phyloP scores from a whole-genome alignment of 2,888 invertebrate species.

The Melieria omissa region DNA sequence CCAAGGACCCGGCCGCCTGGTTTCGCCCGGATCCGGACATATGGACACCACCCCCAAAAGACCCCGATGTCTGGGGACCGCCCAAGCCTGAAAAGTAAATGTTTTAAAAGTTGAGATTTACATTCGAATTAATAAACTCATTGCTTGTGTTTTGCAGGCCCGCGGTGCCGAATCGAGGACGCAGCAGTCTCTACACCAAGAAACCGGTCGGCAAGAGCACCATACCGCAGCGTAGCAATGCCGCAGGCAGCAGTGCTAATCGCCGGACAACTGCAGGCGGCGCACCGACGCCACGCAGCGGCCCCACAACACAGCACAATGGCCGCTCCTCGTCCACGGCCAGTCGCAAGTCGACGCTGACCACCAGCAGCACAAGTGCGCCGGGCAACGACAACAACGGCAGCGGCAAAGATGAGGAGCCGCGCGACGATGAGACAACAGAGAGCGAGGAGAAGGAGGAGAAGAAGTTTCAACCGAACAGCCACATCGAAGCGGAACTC shows the following conservation, averaged over 20 bases:
- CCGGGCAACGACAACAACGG: slow-evolving; percentile 47
- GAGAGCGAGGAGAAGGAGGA: slow-evolving; percentile 86
- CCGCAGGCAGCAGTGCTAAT: slow-evolving; percentile 47
- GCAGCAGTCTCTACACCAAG: slow-evolving; percentile 49
- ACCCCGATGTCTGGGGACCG: slow-evolving; percentile 90
- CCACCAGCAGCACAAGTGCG: slow-evolving; percentile 21
- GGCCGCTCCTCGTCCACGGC: slow-evolving; percentile 40
- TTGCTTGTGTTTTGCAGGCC: slow-evolving; percentile 47
- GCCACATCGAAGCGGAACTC: slow-evolving; percentile 86
- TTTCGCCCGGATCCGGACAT: slow-evolving; percentile 81
- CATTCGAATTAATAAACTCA: neutral
- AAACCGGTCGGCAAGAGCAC: slow-evolving; percentile 56
- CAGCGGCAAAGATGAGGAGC: slow-evolving; percentile 72
- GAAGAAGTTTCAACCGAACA: slow-evolving; percentile 84
- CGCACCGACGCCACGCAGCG: slow-evolving; percentile 42
- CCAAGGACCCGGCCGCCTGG: slow-evolving; percentile 68
- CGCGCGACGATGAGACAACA: slow-evolving; percentile 70
- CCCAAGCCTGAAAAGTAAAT: slow-evolving; percentile 82
- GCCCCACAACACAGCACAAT: slow-evolving; percentile 39
- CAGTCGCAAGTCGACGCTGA: slow-evolving; percentile 44
- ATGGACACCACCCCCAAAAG: slow-evolving; percentile 77
- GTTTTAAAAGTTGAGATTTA: neutral
- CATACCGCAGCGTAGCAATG: slow-evolving; percentile 57
- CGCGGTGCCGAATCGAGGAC: slow-evolving; percentile 55
- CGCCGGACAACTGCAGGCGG: slow-evolving; percentile 46